Conservation (phyloP, 1,140 invertebrate species). For the Leguminivora glycinivorella region DNA sequence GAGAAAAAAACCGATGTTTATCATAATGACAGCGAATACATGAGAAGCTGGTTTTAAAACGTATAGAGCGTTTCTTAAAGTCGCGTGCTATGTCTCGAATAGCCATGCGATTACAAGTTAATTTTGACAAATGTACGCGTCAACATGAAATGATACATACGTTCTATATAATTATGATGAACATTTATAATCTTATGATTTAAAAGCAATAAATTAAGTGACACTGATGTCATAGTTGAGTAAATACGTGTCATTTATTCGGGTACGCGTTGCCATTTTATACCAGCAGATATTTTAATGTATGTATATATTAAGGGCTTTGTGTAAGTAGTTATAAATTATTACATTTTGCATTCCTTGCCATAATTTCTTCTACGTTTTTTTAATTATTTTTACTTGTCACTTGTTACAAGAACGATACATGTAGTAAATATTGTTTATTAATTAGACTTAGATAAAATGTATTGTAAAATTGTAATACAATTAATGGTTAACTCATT, state of each 20-base stretch:
- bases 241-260: slow-evolving; percentile 12
- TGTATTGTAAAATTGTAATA: too few relatives aligned
- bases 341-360: slow-evolving; percentile 18
- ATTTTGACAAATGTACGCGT: too few relatives aligned
- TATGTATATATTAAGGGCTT: background rate
- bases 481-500: too few relatives aligned
- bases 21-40: too few relatives aligned
- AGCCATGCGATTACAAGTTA: too few relatives aligned
- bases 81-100: too few relatives aligned
- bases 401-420: background rate
- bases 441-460: too few relatives aligned
- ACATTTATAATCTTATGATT: background rate
- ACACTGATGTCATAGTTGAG: slow-evolving; percentile 4
- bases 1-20: too few relatives aligned
- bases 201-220: background rate
- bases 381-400: background rate
- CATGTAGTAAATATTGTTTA: background rate
- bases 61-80: background rate
- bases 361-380: background rate
- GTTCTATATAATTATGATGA: background rate
- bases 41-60: background rate
- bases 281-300: slow-evolving; percentile 18
- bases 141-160: background rate
- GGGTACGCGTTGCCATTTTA: background rate
- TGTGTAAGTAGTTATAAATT: slow-evolving; percentile 2